A percentile compares a stretch with the other conserved stretches of the same genome.
These are phyloP conservation scores for Riparia riparia DNA, from an alignment of 2,113 vertebrate genomes.

Conservation along the genomic window DNA sequence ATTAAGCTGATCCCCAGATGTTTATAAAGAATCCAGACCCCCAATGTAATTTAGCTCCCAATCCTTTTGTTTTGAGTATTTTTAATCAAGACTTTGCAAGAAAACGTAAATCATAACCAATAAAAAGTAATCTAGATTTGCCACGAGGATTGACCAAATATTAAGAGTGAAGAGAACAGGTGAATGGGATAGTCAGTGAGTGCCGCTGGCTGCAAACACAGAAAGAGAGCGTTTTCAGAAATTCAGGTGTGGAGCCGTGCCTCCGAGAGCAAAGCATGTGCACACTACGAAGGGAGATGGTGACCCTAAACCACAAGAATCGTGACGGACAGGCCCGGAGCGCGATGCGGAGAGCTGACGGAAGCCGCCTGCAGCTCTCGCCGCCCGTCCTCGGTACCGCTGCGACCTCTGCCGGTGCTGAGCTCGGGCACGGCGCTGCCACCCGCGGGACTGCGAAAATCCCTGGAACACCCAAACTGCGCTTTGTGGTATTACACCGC, in stretches of 20 bases:
- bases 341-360: accelerated
- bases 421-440: neutral
- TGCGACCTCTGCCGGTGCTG: constrained; percentile 30
- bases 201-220: neutral
- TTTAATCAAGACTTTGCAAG: neutral
- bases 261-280: neutral
- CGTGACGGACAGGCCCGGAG: accelerated
- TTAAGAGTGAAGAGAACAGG: neutral
- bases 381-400: neutral
- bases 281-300: accelerated
- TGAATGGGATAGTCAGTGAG: neutral
- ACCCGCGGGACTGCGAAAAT: neutral
- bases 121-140: neutral
- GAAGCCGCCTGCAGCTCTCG: accelerated
- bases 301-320: neutral
- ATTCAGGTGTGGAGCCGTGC: neutral
- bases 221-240: neutral
- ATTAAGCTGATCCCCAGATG: neutral
- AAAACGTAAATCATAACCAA: neutral
- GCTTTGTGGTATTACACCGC: accelerated
- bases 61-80: neutral
- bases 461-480: accelerated
- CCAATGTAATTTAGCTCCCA: neutral
- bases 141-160: neutral
- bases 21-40: neutral